phyloP scores from a whole-genome alignment of 2,888 invertebrate genomes.

The Drosophila putrida region DNA sequence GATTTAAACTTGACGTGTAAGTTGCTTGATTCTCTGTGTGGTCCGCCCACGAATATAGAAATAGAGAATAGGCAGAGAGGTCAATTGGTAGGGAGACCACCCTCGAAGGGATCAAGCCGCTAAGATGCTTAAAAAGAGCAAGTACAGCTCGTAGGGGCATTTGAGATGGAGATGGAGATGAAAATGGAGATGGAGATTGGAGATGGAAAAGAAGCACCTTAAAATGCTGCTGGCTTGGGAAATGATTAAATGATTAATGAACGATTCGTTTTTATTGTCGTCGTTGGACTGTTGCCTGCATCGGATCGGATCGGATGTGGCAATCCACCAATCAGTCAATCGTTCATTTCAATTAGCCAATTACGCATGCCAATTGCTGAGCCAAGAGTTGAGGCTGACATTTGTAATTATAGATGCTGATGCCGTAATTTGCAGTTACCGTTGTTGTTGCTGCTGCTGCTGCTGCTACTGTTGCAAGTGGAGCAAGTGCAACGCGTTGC shows the following conservation, averaged over 20 bases:
- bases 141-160: slow-evolving; percentile 18
- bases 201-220: slow-evolving; percentile 15
- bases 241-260: slow-evolving; percentile 53
- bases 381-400: slow-evolving; percentile 28
- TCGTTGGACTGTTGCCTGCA: slow-evolving; percentile 18
- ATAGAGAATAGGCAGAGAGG: background rate
- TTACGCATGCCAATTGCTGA: slow-evolving; percentile 64
- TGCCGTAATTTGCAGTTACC: slow-evolving; percentile 62
- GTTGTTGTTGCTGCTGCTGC: slow-evolving; percentile 13
- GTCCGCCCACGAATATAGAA: slow-evolving; percentile 43
- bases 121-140: slow-evolving; percentile 49
- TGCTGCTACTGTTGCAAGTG: slow-evolving; percentile 30
- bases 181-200: background rate
- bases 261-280: background rate
- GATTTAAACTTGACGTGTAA: background rate
- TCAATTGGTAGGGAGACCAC: slow-evolving; percentile 32
- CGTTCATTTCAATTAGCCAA: slow-evolving; percentile 71
- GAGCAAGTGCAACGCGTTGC: slow-evolving; percentile 46
- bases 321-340: slow-evolving; percentile 53
- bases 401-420: slow-evolving; percentile 50
- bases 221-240: slow-evolving; percentile 21
- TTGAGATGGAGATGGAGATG: slow-evolving; percentile 13
- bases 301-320: slow-evolving; percentile 72
- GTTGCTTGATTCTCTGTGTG: slow-evolving; percentile 27
- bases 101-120: slow-evolving; percentile 18